These are phyloP conservation scores for Gasteruption jaculator DNA, from an alignment of 2,888 invertebrate species.

Conservation along the genomic window DNA sequence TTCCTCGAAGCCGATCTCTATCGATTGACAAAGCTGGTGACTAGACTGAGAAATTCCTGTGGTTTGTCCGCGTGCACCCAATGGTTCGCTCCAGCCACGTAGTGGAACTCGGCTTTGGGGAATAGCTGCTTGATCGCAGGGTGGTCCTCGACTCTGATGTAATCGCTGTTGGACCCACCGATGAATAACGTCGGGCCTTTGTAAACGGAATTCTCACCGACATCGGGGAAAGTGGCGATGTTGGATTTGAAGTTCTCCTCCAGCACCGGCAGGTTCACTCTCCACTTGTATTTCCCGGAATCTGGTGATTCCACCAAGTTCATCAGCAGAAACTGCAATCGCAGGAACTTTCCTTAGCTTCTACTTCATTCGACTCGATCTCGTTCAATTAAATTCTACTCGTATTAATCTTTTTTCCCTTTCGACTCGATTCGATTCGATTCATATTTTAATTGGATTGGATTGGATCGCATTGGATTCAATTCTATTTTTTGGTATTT, in stretches of 20 bases:
- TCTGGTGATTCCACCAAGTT: conserved; percentile 71
- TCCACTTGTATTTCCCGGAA: conserved; percentile 67
- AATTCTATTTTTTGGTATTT: no score
- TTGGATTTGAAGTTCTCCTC: conserved; percentile 62
- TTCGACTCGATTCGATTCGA: no score
- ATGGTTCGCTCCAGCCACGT: conserved; percentile 81
- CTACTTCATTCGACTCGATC: no score
- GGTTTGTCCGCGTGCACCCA: conserved; percentile 94
- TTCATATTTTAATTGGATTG: conserved; percentile 1
- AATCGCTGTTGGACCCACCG: conserved; percentile 78
- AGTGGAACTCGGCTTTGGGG: conserved; percentile 65
- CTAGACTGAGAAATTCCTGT: conserved; percentile 64
- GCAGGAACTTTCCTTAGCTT: conserved; percentile 37
- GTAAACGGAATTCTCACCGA: conserved; percentile 46
- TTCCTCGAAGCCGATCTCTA: no score
- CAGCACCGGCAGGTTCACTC: conserved; percentile 73
- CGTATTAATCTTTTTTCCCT: not conserved
- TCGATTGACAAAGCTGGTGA: conserved; percentile 60
- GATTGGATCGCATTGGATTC: no score
- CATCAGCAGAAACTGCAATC: conserved; percentile 70
- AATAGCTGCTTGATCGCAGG: conserved; percentile 66
- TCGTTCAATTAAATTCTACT: no score
- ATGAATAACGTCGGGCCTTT: conserved; percentile 77
- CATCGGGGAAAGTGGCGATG: conserved; percentile 64
- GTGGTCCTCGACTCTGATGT: conserved; percentile 63